These are phyloP conservation scores for Pomacea maculata DNA, from an alignment of 1,140 invertebrate genomes.

Conservation along the genomic window DNA sequence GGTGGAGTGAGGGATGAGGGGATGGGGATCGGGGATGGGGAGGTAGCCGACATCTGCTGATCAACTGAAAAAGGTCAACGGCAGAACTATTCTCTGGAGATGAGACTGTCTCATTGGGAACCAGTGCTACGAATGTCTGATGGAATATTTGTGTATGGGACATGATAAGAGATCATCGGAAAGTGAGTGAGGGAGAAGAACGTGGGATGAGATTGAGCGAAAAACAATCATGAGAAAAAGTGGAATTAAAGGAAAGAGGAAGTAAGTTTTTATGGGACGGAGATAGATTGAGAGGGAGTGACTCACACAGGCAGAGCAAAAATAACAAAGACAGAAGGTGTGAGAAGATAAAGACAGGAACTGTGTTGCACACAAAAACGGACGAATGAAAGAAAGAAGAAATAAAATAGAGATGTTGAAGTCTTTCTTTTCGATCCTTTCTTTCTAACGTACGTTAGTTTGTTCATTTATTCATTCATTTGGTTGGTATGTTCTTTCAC, in stretches of 20 bases:
- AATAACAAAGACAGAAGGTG: background rate
- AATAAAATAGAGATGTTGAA: no score
- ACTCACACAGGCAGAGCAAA: background rate
- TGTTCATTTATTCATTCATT: no score
- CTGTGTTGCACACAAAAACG: background rate
- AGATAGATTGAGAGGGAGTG: background rate
- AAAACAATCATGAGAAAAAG: no score
- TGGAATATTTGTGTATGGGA: background rate
- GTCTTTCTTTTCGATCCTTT: no score
- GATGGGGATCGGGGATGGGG: no score
- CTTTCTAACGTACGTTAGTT: no score
- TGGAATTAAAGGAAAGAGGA: background rate
- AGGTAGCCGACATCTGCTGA: no score
- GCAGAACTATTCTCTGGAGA: background rate
- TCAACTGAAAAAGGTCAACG: background rate
- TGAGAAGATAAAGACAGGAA: background rate
- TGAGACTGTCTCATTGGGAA: background rate
- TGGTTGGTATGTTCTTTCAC: no score
- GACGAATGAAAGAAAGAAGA: background rate
- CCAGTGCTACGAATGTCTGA: background rate
- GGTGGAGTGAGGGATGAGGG: no score
- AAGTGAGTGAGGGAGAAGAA: background rate
- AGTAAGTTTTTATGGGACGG: background rate
- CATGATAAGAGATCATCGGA: background rate
- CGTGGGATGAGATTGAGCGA: no score